phyloP scores from a whole-genome alignment of 2,888 invertebrate species.

The Ptychoptera albimana region DNA sequence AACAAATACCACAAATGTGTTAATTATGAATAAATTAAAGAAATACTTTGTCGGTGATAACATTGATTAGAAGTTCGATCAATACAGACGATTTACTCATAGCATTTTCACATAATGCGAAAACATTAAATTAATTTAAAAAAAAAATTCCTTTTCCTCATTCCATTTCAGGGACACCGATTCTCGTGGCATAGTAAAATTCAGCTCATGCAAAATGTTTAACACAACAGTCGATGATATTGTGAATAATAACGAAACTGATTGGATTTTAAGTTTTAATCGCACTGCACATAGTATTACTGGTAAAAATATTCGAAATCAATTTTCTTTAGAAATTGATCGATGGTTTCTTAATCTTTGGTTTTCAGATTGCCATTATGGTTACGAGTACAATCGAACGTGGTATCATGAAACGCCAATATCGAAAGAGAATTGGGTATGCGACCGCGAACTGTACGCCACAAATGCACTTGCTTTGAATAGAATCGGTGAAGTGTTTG shows the following conservation, averaged over 20 bases:
- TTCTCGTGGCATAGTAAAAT: conserved; percentile 24
- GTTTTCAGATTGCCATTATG: conserved; percentile 30
- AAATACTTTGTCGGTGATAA: no score
- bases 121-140: no score
- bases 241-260: not conserved
- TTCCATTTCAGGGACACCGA: conserved; percentile 20
- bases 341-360: no score
- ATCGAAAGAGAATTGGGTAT: conserved; percentile 39
- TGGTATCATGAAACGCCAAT: conserved; percentile 36
- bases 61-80: no score
- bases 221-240: conserved; percentile 16
- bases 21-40: no score
- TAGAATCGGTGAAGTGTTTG: conserved; percentile 37
- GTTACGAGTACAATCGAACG: conserved; percentile 37
- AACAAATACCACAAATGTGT: no score
- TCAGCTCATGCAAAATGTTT: conserved; percentile 33
- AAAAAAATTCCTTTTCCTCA: not conserved
- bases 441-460: conserved; percentile 34
- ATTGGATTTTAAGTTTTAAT: no score
- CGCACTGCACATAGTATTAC: not conserved
- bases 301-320: not conserved
- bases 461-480: conserved; percentile 37
- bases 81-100: no score
- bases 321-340: not conserved
- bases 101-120: no score